These are phyloP conservation scores for Diadegma fenestrale DNA, from an alignment of 2,888 invertebrate genomes.

Conservation along the genomic window DNA sequence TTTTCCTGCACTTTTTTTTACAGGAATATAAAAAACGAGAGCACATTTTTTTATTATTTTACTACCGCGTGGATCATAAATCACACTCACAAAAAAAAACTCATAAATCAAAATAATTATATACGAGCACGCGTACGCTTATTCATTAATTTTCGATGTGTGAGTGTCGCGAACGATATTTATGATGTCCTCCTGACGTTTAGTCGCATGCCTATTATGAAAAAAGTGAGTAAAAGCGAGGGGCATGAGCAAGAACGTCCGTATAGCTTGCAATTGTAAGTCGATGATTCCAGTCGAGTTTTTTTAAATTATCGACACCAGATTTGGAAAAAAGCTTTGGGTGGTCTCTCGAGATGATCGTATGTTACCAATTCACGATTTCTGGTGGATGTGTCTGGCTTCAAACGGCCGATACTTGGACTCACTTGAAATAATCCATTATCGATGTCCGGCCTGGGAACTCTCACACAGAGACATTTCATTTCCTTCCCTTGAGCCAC, in stretches of 20 bases:
- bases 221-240: constrained; percentile 26
- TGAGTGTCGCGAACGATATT: constrained; percentile 43
- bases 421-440: constrained; percentile 69
- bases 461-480: constrained; percentile 4
- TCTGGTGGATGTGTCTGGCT: constrained; percentile 50
- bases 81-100: constrained; percentile 32
- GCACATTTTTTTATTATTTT: constrained; percentile 24
- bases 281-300: constrained; percentile 12
- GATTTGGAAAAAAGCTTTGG: constrained; percentile 60
- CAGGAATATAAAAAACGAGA: constrained; percentile 4
- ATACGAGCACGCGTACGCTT: constrained; percentile 58
- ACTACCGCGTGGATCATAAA: constrained; percentile 38
- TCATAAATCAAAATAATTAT: constrained; percentile 77
- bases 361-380: constrained; percentile 25
- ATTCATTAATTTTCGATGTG: constrained; percentile 54
- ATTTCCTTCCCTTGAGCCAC: constrained; percentile 44
- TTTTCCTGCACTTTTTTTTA: background rate
- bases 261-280: background rate
- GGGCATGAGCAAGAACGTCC: background rate
- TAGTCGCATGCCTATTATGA: constrained; percentile 36
- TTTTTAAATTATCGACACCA: constrained; percentile 47
- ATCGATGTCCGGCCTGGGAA: constrained; percentile 67
- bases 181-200: constrained; percentile 53
- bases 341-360: constrained; percentile 69
- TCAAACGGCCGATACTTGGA: constrained; percentile 71